Base-by-base conservation (phyloP, 37 sponge, comb jelly and placozoan species). In the Haliclona indistincta region DNA sequence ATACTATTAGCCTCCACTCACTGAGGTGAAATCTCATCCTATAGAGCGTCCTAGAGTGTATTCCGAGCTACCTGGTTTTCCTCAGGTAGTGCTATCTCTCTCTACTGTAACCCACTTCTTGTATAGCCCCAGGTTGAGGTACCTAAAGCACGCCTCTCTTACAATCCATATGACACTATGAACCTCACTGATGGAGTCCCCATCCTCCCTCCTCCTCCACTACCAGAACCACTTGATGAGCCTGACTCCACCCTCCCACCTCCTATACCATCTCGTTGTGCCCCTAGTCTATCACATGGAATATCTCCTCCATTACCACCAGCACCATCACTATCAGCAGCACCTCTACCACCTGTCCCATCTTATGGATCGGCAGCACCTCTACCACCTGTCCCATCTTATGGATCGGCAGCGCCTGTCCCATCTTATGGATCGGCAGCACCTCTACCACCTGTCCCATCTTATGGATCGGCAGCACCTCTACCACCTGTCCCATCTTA, bases 21-120 rank as follows among this genome's bases (percentile, higher is more conserved):
- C n/a, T n/a, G n/a, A n/a, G n/a, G n/a, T n/a, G n/a, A n/a, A n/a
- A n/a, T n/a, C n/a, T n/a, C n/a, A n/a, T n/a, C n/a, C n/a, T n/a
- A n/a, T n/a, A n/a, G n/a, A n/a, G n/a, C n/a, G 54, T 28, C 68
- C 68, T 67, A 35, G 78, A 10, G 45, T 66, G 17, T 77, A 77
- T 38, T 65, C 67, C 67, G 33, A 77, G 3, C 68, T 67, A 1
- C 68, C 78, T 37, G 78, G 58, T 2, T 78, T 67, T 42, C 78
- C 78, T 22, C 22, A 23, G 7, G 60, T 56, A 38, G 60, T 26
- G n/a, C n/a, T n/a, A n/a, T n/a, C n/a, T n/a, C n/a, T n/a, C 13
- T 47, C 13, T 17, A 47, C 49, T 47, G 8, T 13, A 47, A 47
- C 13, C 13, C 13, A 47, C 13, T 47, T 47, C 13, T 17, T 47